These are phyloP conservation scores for Etheostoma perlongum DNA, from an alignment of 2,797 vertebrate genomes.

Conservation along the genomic window DNA sequence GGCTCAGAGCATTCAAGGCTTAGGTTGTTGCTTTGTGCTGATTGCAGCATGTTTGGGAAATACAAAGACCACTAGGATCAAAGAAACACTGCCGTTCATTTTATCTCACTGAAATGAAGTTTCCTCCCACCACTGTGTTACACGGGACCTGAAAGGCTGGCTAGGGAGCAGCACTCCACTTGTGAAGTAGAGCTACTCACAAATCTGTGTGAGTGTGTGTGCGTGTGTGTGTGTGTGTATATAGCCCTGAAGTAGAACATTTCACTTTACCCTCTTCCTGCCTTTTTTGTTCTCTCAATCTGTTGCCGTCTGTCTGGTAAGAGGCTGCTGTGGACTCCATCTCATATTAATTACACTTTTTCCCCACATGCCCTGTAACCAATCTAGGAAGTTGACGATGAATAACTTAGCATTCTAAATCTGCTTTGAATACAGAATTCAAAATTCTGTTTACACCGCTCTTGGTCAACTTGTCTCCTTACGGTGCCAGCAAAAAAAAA, in stretches of 20 bases:
- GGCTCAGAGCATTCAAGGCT: constrained; percentile 47
- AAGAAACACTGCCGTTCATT: constrained; percentile 63
- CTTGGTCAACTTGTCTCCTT: constrained; percentile 73
- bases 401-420: constrained; percentile 86
- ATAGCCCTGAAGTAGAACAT: constrained; percentile 58
- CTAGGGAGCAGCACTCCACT: constrained; percentile 45
- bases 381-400: constrained; percentile 81
- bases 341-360: constrained; percentile 83
- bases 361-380: constrained; percentile 80
- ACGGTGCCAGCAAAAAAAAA: constrained; percentile 36
- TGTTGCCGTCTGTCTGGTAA: constrained; percentile 65
- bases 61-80: constrained; percentile 66
- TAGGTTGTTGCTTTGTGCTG: constrained; percentile 57
- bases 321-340: constrained; percentile 78
- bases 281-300: constrained; percentile 74
- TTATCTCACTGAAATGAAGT: constrained; percentile 60
- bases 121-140: constrained; percentile 47
- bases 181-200: constrained; percentile 31
- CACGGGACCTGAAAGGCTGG: constrained; percentile 48
- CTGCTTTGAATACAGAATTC: constrained; percentile 78
- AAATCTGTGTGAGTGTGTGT: constrained; percentile 12
- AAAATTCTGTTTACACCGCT: constrained; percentile 77
- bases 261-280: constrained; percentile 70
- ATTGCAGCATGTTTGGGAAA: constrained; percentile 64
- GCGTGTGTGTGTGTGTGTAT: neutral